phyloP scores from a whole-genome alignment of 2,888 invertebrate species.

The Rhodophaea formosa region DNA sequence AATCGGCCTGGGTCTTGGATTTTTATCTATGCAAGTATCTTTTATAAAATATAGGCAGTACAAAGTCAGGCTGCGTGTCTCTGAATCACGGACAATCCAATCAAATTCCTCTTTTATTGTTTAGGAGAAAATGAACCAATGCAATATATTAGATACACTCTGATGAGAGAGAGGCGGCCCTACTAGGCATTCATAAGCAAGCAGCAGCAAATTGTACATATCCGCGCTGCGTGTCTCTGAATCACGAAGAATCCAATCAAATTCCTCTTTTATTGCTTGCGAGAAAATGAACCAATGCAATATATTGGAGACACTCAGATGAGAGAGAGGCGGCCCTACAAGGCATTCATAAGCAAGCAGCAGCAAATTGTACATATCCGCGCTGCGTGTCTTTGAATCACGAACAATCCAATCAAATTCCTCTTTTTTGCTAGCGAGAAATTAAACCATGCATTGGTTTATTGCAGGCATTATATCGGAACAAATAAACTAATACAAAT shows the following conservation, averaged over 20 bases:
- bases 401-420: slow-evolving; percentile 8
- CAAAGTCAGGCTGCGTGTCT: slow-evolving; percentile 19
- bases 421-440: slow-evolving; percentile 1
- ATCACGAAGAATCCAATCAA: slow-evolving; percentile 6
- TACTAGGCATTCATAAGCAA: slow-evolving; percentile 21
- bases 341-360: slow-evolving; percentile 16
- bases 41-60: too few species aligned
- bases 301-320: too few species aligned
- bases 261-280: slow-evolving; percentile 9
- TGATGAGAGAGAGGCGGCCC: slow-evolving; percentile 8
- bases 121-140: neutral
- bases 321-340: slow-evolving; percentile 19
- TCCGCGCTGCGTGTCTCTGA: slow-evolving; percentile 20
- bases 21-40: too few species aligned
- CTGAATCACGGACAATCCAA: slow-evolving; percentile 10
- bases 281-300: neutral
- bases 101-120: slow-evolving; percentile 6
- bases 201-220: neutral
- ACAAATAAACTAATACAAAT: too few species aligned
- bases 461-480: too few species aligned
- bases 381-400: slow-evolving; percentile 17
- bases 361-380: slow-evolving; percentile 13
- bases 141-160: too few species aligned
- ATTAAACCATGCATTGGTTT: too few species aligned
- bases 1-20: too few species aligned